Conservation (phyloP, 2,113 vertebrate species). For the Dicaeum eximium region DNA sequence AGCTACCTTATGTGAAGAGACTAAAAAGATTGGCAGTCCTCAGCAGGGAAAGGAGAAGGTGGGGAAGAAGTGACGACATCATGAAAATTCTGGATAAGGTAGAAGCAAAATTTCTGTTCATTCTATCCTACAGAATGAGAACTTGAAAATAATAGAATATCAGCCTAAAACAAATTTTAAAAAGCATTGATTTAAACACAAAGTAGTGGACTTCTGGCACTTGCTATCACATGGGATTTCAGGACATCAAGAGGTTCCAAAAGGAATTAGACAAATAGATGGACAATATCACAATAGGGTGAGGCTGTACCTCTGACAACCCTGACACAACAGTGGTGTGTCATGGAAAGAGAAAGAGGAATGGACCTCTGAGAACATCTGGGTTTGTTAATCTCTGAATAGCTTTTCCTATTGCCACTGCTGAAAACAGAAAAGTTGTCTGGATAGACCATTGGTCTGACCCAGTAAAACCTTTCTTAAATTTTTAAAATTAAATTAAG, state of each 20-base stretch:
- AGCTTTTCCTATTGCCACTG: not conserved
- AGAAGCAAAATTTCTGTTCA: not conserved
- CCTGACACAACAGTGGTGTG: not conserved
- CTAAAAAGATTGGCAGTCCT: not conserved
- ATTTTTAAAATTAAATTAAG: not conserved
- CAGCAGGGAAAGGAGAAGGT: not conserved
- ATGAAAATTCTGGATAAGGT: not conserved
- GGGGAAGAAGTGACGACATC: fast-evolving
- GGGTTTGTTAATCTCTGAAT: not conserved
- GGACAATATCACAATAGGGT: not conserved
- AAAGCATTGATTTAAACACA: not conserved
- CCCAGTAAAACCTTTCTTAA: not conserved
- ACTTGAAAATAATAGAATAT: not conserved
- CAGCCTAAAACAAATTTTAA: not conserved
- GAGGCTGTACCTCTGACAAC: not conserved
- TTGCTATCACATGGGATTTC: not conserved
- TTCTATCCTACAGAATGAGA: not conserved
- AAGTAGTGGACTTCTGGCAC: not conserved
- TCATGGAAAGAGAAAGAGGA: not conserved
- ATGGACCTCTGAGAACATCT: not conserved
- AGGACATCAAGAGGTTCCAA: not conserved
- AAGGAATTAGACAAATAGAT: not conserved
- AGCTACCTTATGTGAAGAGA: not conserved
- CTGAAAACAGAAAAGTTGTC: not conserved
- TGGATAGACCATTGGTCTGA: not conserved